Evolutionary conservation across 1,140 invertebrate species (phyloP).

Genomic region (Saccostrea echinata): DNA sequence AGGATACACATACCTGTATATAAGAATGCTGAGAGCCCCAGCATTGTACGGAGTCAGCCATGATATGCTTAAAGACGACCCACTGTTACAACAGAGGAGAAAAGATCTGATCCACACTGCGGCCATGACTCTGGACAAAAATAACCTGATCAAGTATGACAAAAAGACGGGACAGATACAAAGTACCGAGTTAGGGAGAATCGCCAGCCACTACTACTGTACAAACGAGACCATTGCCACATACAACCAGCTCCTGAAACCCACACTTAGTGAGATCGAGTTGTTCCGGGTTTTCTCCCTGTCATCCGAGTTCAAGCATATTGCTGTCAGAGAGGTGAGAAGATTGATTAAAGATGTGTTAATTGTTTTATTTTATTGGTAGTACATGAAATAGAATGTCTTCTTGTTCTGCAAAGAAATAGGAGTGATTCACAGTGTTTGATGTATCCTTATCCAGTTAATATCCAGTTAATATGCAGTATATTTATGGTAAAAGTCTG

Average conservation of each 20-base stretch:
- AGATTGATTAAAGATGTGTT: slow-evolving; percentile 3
- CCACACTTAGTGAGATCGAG: slow-evolving; percentile 98
- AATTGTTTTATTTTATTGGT: background rate
- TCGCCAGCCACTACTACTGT: slow-evolving; percentile 97
- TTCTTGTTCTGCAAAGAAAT: no score
- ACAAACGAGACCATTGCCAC: slow-evolving; percentile 97
- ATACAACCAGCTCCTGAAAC: slow-evolving; percentile 98
- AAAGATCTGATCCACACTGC: slow-evolving; percentile 99
- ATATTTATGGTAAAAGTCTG: background rate
- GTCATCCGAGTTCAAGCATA: slow-evolving; percentile 83
- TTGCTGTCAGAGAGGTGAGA: slow-evolving; percentile 89
- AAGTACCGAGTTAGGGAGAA: slow-evolving; percentile 95
- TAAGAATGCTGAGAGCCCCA: slow-evolving; percentile 85
- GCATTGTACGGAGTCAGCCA: slow-evolving; percentile 92
- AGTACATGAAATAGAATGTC: background rate
- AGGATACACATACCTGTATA: slow-evolving; percentile 97
- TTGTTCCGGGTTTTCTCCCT: slow-evolving; percentile 99
- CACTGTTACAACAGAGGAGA: slow-evolving; percentile 91
- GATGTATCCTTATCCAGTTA: no score
- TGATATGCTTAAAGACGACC: slow-evolving; percentile 87
- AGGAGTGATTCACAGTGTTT: no score
- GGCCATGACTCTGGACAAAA: slow-evolving; percentile 93
- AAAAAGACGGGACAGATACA: slow-evolving; percentile 96
- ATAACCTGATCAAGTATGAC: slow-evolving; percentile 97
- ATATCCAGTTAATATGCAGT: no score